Conservation (phyloP, 2,113 vertebrate species). For the Lepisosteus oculatus region DNA sequence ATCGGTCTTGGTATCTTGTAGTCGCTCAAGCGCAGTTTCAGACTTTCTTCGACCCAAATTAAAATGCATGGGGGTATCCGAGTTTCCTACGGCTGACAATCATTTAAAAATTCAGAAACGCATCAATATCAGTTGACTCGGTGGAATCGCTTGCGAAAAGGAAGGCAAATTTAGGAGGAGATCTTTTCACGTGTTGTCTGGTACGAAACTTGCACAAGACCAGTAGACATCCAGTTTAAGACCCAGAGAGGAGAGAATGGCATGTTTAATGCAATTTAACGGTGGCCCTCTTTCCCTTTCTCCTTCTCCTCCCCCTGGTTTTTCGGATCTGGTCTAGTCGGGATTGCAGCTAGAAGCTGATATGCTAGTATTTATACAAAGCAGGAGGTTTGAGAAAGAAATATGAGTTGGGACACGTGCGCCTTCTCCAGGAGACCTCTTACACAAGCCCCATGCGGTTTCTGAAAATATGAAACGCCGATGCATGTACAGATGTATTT, state of each 20-base stretch:
- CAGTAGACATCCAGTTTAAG: constrained; percentile 27
- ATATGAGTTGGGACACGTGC: constrained; percentile 26
- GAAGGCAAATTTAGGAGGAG: not conserved
- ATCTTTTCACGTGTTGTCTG: constrained; percentile 24
- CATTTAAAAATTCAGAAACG: constrained; percentile 6
- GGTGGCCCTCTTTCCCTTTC: constrained; percentile 26
- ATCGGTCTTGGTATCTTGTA: constrained; percentile 11
- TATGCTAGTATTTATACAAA: constrained; percentile 16
- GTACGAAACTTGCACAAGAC: constrained; percentile 19
- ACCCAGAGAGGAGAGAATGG: constrained; percentile 31
- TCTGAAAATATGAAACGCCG: too few relatives aligned
- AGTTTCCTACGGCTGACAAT: constrained; percentile 14
- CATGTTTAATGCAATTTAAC: constrained; percentile 46
- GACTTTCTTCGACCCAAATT: constrained; percentile 19
- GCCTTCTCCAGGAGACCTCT: constrained; percentile 24
- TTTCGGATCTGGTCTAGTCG: constrained; percentile 8
- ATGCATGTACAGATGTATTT: too few relatives aligned
- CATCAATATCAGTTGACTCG: not conserved
- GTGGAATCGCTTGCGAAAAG: not conserved
- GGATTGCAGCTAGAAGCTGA: constrained; percentile 10
- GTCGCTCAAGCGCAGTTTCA: not conserved
- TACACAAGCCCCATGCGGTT: constrained; percentile 5
- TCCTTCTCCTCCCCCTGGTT: constrained; percentile 38
- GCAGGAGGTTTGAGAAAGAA: constrained; percentile 22
- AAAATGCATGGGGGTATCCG: constrained; percentile 28